Evolutionary conservation across 2,113 vertebrate species (phyloP), one percentile per base, ranked within the genome.

Genomic region (Lichenostomus cassidix): DNA sequence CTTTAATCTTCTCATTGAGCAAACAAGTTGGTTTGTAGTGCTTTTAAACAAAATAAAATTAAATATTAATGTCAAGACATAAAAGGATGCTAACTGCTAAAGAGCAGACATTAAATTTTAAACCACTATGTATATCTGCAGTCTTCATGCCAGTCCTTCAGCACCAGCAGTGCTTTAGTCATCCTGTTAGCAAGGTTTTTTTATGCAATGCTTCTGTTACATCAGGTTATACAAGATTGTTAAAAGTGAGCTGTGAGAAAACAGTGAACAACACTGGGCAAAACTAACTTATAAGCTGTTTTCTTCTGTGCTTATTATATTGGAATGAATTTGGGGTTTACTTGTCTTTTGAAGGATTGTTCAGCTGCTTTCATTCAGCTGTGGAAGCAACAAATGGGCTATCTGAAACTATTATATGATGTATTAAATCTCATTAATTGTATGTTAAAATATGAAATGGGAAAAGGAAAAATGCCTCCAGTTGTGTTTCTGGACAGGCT

Each of bases 1-100:
- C 88, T 95, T 93, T 96, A 96, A 92, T 96, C 83, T 91, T 96
- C 81, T 91, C 46, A 50, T 71, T 87, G 92, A 91, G 69, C 60
- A 93, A 93, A 90, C 75, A 95, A 89, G 81, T 83, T 85, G 70
- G 60, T 71, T 81, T 90, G 68, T 95, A 83, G 90, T 87, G 80
- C 52, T 95, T 93, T 87, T 83, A 95, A 94, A 89, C 77, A 93
- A 89, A 96, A 96, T 82, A 83, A 90, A 90, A 90, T 94, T 47
- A 95, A 96, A 94, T 95, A 94, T 94, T 96, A 75, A 96, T 96
- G 77, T 60, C 58, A 65, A 75, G 64, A 69, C 60, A 84, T 89
- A 75, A 90, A 93, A 94, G 73, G 83, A 84, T 93, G 58, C 42
- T 94, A 92, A 86, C 90, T 93, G 83, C 37, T 87, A 81, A 92